These are phyloP conservation scores for Sakesphorus luctuosus DNA, from an alignment of 2,113 vertebrate genomes.

Conservation along the genomic window DNA sequence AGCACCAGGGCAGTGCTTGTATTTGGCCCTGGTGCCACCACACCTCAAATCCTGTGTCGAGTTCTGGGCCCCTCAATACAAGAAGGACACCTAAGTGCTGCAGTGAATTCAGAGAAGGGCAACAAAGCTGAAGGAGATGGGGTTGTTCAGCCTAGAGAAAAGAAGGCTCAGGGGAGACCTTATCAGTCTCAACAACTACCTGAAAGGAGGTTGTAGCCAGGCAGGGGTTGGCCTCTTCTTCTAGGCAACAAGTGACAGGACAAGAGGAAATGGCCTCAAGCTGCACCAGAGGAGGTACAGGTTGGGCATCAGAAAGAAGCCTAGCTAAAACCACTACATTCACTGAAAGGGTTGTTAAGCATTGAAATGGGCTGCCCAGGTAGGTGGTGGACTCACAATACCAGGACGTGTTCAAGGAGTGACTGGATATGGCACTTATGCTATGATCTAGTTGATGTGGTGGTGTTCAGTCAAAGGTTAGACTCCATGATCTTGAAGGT, in stretches of 20 bases:
- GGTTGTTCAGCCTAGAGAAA: neutral
- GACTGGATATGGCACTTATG: neutral
- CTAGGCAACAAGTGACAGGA: rapidly evolving
- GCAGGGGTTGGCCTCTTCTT: neutral
- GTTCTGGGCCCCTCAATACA: neutral
- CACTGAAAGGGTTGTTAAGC: neutral
- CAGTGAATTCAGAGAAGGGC: neutral
- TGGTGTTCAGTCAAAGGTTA: neutral
- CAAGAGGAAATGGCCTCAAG: too few relatives aligned
- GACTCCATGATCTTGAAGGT: neutral
- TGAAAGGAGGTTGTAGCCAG: neutral
- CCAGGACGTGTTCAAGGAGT: neutral
- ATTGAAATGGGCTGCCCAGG: neutral
- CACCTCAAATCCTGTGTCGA: rapidly evolving
- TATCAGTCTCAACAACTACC: too few relatives aligned
- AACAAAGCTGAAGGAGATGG: neutral
- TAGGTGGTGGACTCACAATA: neutral
- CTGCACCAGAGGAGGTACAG: neutral
- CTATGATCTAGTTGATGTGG: neutral
- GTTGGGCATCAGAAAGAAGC: neutral
- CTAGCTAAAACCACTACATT: too few relatives aligned
- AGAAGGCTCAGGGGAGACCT: rapidly evolving
- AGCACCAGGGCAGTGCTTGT: neutral
- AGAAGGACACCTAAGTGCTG: neutral
- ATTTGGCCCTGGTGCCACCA: neutral